Evolutionary conservation across 1,140 invertebrate genomes (phyloP).

Genomic region (Hypothenemus hampei): DNA sequence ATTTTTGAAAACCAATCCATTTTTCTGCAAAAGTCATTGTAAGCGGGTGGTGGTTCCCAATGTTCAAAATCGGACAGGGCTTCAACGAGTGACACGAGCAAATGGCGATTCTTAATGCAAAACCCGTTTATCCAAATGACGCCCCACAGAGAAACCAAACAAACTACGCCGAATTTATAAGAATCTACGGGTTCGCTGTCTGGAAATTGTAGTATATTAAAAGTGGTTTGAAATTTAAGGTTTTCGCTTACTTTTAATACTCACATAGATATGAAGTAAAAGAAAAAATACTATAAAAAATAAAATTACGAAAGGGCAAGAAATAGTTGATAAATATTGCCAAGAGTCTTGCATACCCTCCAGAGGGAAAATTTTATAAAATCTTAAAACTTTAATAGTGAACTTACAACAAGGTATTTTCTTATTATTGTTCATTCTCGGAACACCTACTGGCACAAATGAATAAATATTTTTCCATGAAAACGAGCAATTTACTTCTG

Average conservation of each 20-base stretch:
- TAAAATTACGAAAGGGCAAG: too few relatives aligned
- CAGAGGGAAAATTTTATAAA: too few relatives aligned
- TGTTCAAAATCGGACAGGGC: background rate
- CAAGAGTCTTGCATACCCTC: too few relatives aligned
- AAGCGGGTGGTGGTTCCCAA: constrained; percentile 6
- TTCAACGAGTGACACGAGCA: background rate
- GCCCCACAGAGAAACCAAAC: background rate
- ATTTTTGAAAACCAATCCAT: constrained; percentile 2
- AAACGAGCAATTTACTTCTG: too few relatives aligned
- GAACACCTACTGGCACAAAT: too few relatives aligned
- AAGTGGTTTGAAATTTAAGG: background rate
- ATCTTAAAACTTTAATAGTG: too few relatives aligned
- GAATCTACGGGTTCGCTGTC: background rate
- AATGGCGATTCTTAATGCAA: constrained; percentile 6
- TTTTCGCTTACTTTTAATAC: background rate
- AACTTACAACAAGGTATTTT: too few relatives aligned
- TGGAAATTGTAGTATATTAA: constrained; percentile 1
- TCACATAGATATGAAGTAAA: background rate
- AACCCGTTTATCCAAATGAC: constrained; percentile 6
- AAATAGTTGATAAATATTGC: too few relatives aligned
- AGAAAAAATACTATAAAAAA: too few relatives aligned
- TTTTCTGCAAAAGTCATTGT: constrained; percentile 1
- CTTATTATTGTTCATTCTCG: too few relatives aligned
- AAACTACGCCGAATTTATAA: background rate
- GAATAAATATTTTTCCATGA: too few relatives aligned